Evolutionary conservation across 1,140 invertebrate species (phyloP), one percentile per base, ranked within the genome.

Genomic region (Megalopta genalis): DNA sequence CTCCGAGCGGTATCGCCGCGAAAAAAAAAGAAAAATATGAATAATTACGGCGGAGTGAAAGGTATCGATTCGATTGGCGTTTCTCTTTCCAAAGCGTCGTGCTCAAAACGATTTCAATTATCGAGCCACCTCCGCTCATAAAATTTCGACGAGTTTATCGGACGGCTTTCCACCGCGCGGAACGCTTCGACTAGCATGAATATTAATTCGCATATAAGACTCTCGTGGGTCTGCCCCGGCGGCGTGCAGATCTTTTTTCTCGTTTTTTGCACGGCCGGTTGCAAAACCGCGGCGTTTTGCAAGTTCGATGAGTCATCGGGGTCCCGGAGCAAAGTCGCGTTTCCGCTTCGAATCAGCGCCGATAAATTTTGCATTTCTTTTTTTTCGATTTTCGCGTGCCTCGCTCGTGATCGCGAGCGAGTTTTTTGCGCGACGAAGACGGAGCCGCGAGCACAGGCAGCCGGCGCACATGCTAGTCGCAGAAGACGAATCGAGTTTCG

Each of bases 291-390:
- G 1, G 10, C 4, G 59, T 71, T 70, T 63, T 42, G 59, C 59
- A 62, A 77, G 25, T 70, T 77, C 66, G 74, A 37, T 39, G 74
- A 68, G 46, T 77, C 74, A 62, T 3, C 74, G 3, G 18, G 23
- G 23, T 18, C 0, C 25, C 16, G 42, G 25, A 46, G 27, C 39
- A 25, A 21, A 27, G n/a, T 25, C 23, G n/a, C 6, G 5, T 25
- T 62, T 37, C 66, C n/a, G 46, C 21, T 57, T 60, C 39, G 70
- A 62, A 27, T 46, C 42, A 32, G 27, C 25, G 8, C 21, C 23
- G 70, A 72, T 63, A 27, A 54, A 54, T 57, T 52, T 52, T 52
- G 32, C 49, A 12, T 64, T 39, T n/a, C 21, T 64, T 27, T 1
- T 27, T 64, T 10, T 16, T 39, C 62, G 32, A 64, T 39, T 64